Evolutionary conservation across 1,140 invertebrate species (phyloP).

Genomic region (Bicyclus anynana): DNA sequence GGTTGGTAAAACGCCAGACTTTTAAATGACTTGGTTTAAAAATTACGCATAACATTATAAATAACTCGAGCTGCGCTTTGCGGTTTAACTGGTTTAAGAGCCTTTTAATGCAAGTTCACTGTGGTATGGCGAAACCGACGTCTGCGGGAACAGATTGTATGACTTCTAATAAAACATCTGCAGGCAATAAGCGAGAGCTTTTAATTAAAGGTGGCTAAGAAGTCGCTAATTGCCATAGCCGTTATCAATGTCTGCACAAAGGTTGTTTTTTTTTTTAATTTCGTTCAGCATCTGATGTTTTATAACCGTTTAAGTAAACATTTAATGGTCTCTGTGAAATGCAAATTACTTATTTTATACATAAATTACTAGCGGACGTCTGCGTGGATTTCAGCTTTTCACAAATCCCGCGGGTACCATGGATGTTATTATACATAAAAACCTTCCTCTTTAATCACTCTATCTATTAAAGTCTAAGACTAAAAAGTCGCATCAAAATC

Average conservation of each 20-base stretch:
- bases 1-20: conserved; percentile 7
- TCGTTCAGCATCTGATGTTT: background rate
- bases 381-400: too few relatives aligned
- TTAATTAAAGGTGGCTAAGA: conserved; percentile 4
- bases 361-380: too few relatives aligned
- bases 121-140: background rate
- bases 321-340: too few relatives aligned
- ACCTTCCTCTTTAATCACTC: too few relatives aligned
- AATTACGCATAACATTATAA: conserved; percentile 6
- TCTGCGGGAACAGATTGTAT: background rate
- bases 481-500: too few relatives aligned
- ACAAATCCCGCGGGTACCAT: too few relatives aligned
- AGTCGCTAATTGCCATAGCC: background rate
- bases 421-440: too few relatives aligned
- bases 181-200: background rate
- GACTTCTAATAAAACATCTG: background rate
- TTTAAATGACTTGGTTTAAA: conserved; percentile 6
- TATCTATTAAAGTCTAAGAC: too few relatives aligned
- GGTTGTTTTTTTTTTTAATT: background rate
- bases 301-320: too few relatives aligned
- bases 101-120: conserved; percentile 2
- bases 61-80: conserved; percentile 2
- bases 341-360: too few relatives aligned
- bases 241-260: background rate
- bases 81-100: background rate